A percentile compares a stretch with the other conserved stretches of the same genome.
These are phyloP conservation scores for Lagenorhynchus albirostris DNA, from an alignment of 2,113 vertebrate species.

Conservation along the genomic window DNA sequence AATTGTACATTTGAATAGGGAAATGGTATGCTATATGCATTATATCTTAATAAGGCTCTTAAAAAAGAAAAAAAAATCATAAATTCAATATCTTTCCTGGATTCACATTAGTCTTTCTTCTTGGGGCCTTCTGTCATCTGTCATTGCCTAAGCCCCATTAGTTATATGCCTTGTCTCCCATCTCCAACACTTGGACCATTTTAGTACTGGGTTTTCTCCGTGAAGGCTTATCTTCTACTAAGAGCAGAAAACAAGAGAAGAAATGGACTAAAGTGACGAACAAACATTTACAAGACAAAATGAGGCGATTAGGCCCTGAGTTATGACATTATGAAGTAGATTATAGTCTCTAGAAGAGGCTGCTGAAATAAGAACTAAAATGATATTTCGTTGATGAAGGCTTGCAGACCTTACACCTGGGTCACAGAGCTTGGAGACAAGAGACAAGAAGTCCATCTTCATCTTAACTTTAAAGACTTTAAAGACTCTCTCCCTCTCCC, in stretches of 20 bases:
- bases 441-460: neutral
- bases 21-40: neutral
- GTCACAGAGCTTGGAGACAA: neutral
- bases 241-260: constrained; percentile 3
- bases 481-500: too few relatives aligned
- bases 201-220: neutral
- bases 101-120: neutral
- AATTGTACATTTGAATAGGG: neutral
- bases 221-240: neutral
- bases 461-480: too few relatives aligned
- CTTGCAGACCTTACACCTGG: neutral
- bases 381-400: neutral
- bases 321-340: neutral
- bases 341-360: neutral
- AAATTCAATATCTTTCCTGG: neutral
- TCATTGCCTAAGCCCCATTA: neutral
- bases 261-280: neutral
- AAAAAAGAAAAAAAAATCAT: neutral
- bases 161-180: neutral
- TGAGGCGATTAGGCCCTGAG: neutral
- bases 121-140: neutral
- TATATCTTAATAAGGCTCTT: neutral
- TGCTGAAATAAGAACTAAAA: neutral
- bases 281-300: neutral
- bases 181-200: neutral